Base-by-base conservation (phyloP, 2,888 invertebrate genomes). In the Conchocele bisecta region DNA sequence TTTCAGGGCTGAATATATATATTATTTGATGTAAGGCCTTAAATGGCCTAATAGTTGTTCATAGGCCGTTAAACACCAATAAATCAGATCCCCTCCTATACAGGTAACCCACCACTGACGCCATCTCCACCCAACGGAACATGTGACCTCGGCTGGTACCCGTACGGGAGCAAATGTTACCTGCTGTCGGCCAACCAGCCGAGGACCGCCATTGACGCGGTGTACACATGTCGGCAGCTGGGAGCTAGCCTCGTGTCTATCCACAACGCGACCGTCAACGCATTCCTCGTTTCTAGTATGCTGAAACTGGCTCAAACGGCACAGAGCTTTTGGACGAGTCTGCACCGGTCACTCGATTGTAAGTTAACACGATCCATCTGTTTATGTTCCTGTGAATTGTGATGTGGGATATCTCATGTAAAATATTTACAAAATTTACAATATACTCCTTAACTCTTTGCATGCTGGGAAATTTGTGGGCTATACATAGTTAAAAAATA, bases 321-420 rank as follows among this genome's bases (percentile, higher is more conserved):
- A 1, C 64, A 65, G 31, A 76, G 74, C 13, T 78, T 84, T 66
- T 86, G 86, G 86, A 69, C 79, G 7, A 79, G 83, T 56, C 68
- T 84, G 9, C 81, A 83, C 56, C 81, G 81, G 28, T 80, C 83
- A 26, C 41, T 76, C 9, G 53, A 70, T 33, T 63, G 85, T 85
- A 59, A 79, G 82, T 79, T 5, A 26, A 35, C 17, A 51, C 11
- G 2, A 28, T 26, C 6, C 42, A 29, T n/a, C 28, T 13, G 29
- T 1, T 24, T 15, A 9, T 20, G 5, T 22, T 37, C 41, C 17
- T 4, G n/a, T n/a, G n/a, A n/a, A n/a, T n/a, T n/a, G n/a, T n/a
- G n/a, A n/a, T n/a, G n/a, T n/a, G n/a, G n/a, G n/a, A n/a, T n/a
- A n/a, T n/a, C n/a, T n/a, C n/a, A n/a, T n/a, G n/a, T n/a, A n/a